Percentiles rank a stretch among this genome's conserved stretches.
phyloP scores from a whole-genome alignment of 2,113 vertebrate species.

The Axis porcinus region DNA sequence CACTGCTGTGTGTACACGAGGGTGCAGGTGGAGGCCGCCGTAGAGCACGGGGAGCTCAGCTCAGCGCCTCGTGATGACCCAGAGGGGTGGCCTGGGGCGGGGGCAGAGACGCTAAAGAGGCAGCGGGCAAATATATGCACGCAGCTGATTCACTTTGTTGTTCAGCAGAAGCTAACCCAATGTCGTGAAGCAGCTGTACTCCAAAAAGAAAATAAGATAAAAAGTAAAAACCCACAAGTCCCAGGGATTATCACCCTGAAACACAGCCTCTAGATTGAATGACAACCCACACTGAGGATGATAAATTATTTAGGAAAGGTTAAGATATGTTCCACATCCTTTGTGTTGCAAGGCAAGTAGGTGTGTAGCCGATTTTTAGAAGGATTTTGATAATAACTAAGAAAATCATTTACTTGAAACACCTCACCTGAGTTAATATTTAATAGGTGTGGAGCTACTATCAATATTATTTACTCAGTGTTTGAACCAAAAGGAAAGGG shows the following conservation, averaged over 20 bases:
- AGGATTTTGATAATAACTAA: not conserved
- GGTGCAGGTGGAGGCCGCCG: not conserved
- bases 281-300: not conserved
- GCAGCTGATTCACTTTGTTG: not conserved
- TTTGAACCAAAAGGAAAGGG: not conserved
- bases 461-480: not conserved
- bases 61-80: not conserved
- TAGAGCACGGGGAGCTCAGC: not conserved
- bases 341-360: not conserved
- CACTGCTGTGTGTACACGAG: fast-evolving
- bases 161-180: not conserved
- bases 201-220: not conserved
- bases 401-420: slow-evolving; percentile 34
- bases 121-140: not conserved
- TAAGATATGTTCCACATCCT: not conserved
- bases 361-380: not conserved
- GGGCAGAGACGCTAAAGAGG: not conserved
- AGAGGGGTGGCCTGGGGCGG: not conserved
- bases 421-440: not conserved
- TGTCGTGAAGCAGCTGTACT: not conserved
- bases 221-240: not conserved
- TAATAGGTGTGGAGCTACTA: not conserved
- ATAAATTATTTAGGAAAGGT: slow-evolving; percentile 15
- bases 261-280: not conserved
- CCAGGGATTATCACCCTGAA: not conserved